These are phyloP conservation scores for Dolichopus griseipennis DNA, from an alignment of 2,888 invertebrate species.

Conservation along the genomic window DNA sequence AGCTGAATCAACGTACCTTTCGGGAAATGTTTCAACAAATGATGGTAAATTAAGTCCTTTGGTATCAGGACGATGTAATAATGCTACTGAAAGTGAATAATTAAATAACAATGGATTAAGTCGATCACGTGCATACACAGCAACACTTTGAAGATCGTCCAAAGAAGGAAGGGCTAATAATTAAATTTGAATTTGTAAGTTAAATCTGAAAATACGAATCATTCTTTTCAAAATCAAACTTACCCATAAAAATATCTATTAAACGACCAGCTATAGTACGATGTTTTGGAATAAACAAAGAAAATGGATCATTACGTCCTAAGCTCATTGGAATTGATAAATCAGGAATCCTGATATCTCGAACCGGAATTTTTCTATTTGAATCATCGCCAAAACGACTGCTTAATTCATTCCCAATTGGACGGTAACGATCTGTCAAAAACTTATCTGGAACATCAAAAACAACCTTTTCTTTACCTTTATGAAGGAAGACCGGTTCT, in stretches of 20 bases:
- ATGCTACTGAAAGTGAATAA: slow-evolving; percentile 66
- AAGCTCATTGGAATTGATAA: slow-evolving; percentile 50
- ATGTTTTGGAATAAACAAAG: slow-evolving; percentile 57
- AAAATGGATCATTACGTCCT: slow-evolving; percentile 53
- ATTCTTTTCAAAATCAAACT: not conserved
- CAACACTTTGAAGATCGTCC: slow-evolving; percentile 59
- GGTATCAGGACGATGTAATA: slow-evolving; percentile 59
- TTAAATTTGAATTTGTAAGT: not conserved
- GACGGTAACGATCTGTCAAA: slow-evolving; percentile 44
- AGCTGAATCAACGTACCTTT: slow-evolving; percentile 54
- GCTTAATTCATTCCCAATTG: slow-evolving; percentile 43
- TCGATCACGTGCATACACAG: slow-evolving; percentile 61
- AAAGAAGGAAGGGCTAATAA: slow-evolving; percentile 57
- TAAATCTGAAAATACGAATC: too few relatives aligned
- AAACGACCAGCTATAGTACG: slow-evolving; percentile 53
- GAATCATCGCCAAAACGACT: slow-evolving; percentile 49
- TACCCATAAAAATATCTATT: slow-evolving; percentile 49
- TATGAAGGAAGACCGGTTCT: slow-evolving; percentile 63
- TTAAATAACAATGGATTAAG: slow-evolving; percentile 73
- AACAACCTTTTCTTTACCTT: slow-evolving; percentile 50
- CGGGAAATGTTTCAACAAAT: slow-evolving; percentile 57
- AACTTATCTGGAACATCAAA: slow-evolving; percentile 53
- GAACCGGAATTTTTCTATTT: slow-evolving; percentile 44
- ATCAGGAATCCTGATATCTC: slow-evolving; percentile 53
- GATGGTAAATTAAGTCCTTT: slow-evolving; percentile 52